Evolutionary conservation across 1,140 invertebrate genomes (phyloP).

Genomic region (Panagrolaimus sp.): DNA sequence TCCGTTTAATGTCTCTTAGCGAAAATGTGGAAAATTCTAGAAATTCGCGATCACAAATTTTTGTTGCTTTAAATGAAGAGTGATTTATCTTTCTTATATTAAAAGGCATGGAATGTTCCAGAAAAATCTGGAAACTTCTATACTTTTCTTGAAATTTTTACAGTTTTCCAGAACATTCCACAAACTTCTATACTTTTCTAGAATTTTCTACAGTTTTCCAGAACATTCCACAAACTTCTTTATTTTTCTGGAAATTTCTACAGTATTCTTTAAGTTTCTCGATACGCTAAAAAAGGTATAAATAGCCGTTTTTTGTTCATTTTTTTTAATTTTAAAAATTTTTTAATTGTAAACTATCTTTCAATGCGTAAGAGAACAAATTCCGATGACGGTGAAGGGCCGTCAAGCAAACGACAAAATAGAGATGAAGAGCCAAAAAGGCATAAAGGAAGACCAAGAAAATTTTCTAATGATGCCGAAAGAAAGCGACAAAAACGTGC

Average conservation of each 20-base stretch:
- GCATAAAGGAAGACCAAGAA: not conserved
- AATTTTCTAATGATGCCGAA: not conserved
- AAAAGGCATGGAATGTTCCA: too few species aligned
- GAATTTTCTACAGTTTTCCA: not conserved
- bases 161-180: not conserved
- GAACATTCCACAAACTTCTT: not conserved
- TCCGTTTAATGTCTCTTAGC: too few species aligned
- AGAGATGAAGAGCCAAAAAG: not conserved
- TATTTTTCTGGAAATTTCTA: not conserved
- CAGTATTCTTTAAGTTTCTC: not conserved
- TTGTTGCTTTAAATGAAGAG: too few species aligned
- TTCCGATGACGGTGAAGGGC: not conserved
- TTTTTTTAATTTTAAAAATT: not conserved
- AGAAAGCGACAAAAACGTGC: not conserved
- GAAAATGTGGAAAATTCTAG: too few species aligned
- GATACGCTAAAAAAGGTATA: not conserved
- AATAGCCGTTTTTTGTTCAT: not conserved
- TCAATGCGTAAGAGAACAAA: too few species aligned
- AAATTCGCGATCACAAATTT: too few species aligned
- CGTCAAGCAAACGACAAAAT: not conserved
- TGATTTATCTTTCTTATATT: too few species aligned
- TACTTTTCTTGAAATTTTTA: not conserved
- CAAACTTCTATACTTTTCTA: not conserved
- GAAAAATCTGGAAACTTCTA: too few species aligned
- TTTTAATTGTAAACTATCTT: not conserved